Conservation (phyloP, 2,113 vertebrate species). For the Sphyrna mokarran region DNA sequence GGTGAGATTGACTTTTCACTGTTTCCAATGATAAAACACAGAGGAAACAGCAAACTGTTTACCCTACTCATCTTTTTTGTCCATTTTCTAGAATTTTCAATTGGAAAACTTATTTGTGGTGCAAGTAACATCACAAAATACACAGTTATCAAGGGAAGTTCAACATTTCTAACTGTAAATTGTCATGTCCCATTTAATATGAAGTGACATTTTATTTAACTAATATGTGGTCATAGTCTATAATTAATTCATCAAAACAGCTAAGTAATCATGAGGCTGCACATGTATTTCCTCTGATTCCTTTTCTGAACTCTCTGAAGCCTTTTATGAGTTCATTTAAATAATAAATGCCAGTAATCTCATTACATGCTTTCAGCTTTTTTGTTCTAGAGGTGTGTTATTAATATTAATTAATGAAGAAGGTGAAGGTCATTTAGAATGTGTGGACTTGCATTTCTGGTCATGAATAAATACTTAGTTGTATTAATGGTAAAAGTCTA, state of each 20-base stretch:
- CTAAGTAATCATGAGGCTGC: conserved; percentile 17
- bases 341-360: conserved; percentile 26
- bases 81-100: not conserved
- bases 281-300: conserved; percentile 5
- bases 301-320: not conserved
- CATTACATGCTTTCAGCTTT: conserved; percentile 27
- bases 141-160: not conserved
- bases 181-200: not conserved
- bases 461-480: conserved; percentile 24
- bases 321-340: conserved; percentile 29
- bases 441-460: not conserved
- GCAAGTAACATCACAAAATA: too few relatives aligned
- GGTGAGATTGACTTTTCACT: not conserved
- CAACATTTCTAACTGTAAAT: not conserved
- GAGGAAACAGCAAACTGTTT: not conserved
- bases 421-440: conserved; percentile 11
- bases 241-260: conserved; percentile 18
- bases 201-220: not conserved
- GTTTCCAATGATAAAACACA: not conserved
- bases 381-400: not conserved
- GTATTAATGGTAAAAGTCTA: not conserved
- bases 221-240: not conserved
- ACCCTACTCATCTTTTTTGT: not conserved
- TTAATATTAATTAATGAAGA: conserved; percentile 35
- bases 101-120: not conserved